A percentile compares a stretch with the other conserved stretches of the same genome.
Conservation (phyloP, 2,888 invertebrate species). For the Diarsia brunnea region DNA sequence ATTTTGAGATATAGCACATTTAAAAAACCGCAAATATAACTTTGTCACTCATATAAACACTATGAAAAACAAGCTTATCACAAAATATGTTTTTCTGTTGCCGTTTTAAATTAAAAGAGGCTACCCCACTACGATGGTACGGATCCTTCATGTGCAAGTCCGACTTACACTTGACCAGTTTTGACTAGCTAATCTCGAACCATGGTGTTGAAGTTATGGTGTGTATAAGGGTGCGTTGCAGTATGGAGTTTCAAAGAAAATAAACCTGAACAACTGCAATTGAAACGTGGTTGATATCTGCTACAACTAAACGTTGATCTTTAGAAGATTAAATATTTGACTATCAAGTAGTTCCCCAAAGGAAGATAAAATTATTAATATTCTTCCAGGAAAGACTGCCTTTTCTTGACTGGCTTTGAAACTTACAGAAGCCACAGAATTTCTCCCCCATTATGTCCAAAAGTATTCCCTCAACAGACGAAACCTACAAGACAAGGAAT, state of each 20-base stretch:
- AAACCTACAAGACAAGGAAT: slow-evolving; percentile 32
- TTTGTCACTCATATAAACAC: too few species aligned
- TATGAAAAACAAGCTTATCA: too few species aligned
- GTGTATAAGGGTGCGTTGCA: not conserved
- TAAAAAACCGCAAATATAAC: too few species aligned
- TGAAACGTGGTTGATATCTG: not conserved
- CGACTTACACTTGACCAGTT: too few species aligned
- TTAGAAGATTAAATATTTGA: not conserved
- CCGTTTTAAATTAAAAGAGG: too few species aligned
- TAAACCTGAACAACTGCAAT: not conserved
- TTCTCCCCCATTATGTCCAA: not conserved
- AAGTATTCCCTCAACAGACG: slow-evolving; percentile 34
- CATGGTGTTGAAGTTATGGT: not conserved
- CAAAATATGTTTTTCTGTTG: too few species aligned
- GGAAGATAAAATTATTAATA: not conserved
- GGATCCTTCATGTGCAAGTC: too few species aligned
- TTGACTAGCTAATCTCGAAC: not conserved
- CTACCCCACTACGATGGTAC: too few species aligned
- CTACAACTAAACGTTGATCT: not conserved
- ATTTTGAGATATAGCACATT: too few species aligned
- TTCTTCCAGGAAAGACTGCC: not conserved
- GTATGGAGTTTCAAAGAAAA: not conserved
- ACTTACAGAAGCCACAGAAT: slow-evolving; percentile 3
- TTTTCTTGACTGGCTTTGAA: not conserved
- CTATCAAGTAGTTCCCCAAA: not conserved